Percentiles rank a stretch among this genome's conserved stretches.
Evolutionary conservation across 2,888 invertebrate genomes (phyloP).

Genomic region (Epinotia brunnichana): DNA sequence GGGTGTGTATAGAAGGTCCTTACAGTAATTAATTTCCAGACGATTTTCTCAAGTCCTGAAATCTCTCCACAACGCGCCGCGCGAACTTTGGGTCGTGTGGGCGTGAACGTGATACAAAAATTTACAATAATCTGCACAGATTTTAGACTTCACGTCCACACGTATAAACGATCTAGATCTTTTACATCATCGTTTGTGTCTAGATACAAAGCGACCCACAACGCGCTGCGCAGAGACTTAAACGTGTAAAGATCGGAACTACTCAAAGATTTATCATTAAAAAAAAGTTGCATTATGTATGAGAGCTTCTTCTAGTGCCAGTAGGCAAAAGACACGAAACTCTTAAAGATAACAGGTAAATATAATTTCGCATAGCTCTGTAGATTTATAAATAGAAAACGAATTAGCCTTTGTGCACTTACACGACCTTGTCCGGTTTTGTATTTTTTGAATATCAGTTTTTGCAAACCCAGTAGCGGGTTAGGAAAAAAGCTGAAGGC

Average conservation of each 20-base stretch:
- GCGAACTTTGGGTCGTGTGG: not conserved
- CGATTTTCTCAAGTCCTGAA: not conserved
- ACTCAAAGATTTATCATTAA: too few species aligned
- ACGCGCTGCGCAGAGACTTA: too few species aligned
- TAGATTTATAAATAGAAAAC: not conserved
- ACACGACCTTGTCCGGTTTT: slow-evolving; percentile 1
- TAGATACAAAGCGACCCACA: too few species aligned
- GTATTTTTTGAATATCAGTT: not conserved
- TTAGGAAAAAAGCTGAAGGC: not conserved
- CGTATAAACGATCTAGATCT: too few species aligned
- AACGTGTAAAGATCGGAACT: too few species aligned
- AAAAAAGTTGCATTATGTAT: too few species aligned
- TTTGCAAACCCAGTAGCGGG: not conserved
- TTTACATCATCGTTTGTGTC: too few species aligned
- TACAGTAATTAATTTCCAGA: too few species aligned
- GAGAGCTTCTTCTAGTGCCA: not conserved
- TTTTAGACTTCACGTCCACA: not conserved
- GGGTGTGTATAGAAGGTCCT: too few species aligned
- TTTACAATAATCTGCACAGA: not conserved
- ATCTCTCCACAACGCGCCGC: not conserved
- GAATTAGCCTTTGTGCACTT: not conserved
- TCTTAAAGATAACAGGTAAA: not conserved
- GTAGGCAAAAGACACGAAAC: not conserved
- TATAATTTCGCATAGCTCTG: slow-evolving; percentile 9
- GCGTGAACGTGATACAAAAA: too few species aligned